Percentiles rank a stretch among this genome's conserved stretches.
Conservation (phyloP, 2,797 vertebrate genomes). For the Tachyglossus aculeatus region DNA sequence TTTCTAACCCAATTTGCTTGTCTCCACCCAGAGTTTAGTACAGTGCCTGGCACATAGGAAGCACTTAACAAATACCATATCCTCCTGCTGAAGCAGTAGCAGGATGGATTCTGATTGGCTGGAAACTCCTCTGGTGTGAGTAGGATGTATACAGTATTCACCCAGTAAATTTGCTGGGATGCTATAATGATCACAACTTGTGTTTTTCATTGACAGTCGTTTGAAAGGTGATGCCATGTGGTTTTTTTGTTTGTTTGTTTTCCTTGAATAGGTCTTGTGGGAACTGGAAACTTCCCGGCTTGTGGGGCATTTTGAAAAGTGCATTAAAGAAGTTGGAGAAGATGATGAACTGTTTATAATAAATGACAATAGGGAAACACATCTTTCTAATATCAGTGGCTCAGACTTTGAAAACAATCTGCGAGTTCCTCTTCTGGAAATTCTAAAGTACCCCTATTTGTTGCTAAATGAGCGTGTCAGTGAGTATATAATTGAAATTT, state of each 20-base stretch:
- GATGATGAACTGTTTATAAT: conserved; percentile 80
- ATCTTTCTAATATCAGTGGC: conserved; percentile 63
- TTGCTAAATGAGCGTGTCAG: conserved; percentile 76
- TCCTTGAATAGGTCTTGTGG: conserved; percentile 74
- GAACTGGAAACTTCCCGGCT: conserved; percentile 80
- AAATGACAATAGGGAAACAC: conserved; percentile 73
- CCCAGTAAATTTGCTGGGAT: no score
- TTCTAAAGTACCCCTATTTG: conserved; percentile 84
- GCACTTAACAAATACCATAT: no score
- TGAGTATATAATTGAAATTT: conserved; percentile 76
- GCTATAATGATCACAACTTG: no score
- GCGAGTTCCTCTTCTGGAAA: conserved; percentile 79
- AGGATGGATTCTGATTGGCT: no score
- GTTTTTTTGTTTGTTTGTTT: neutral
- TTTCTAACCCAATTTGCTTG: no score
- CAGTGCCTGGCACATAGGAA: no score
- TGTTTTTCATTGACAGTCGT: no score
- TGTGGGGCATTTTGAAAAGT: conserved; percentile 70
- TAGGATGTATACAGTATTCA: no score
- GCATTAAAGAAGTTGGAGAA: conserved; percentile 64
- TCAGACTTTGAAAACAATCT: conserved; percentile 78
- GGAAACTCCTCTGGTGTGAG: no score
- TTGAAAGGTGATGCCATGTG: no score
- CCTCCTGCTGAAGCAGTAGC: no score
- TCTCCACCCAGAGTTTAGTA: no score